Evolutionary conservation across 2,113 vertebrate species (phyloP).

Genomic region (Donacobius atricapilla): DNA sequence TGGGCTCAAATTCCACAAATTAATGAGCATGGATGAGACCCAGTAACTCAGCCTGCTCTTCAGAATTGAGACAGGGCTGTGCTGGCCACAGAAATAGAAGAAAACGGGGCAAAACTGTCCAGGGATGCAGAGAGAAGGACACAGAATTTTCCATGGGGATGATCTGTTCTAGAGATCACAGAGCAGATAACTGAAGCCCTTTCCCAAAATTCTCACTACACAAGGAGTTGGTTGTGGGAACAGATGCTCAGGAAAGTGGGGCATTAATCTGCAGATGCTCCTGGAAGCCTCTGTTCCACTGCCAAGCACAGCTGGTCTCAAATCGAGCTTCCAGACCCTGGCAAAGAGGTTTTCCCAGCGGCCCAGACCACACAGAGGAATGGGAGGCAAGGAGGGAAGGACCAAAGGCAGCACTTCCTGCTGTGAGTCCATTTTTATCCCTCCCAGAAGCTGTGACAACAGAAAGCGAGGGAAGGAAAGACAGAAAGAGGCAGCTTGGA

Average conservation of each 20-base stretch:
- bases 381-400: background rate
- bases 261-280: slow-evolving; percentile 64
- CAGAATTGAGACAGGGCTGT: background rate
- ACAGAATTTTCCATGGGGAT: background rate
- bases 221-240: slow-evolving; percentile 10
- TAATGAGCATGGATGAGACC: background rate
- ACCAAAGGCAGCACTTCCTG: background rate
- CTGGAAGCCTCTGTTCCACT: slow-evolving; percentile 19
- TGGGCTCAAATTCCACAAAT: background rate
- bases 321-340: background rate
- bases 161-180: background rate
- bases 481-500: background rate
- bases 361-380: background rate
- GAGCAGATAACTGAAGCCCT: background rate
- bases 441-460: background rate
- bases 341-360: slow-evolving; percentile 23
- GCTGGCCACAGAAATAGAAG: background rate
- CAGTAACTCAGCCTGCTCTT: background rate
- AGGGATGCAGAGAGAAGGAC: background rate
- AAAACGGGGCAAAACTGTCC: background rate
- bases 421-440: background rate
- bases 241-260: slow-evolving; percentile 55
- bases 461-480: background rate
- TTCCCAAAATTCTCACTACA: slow-evolving; percentile 41
- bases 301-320: slow-evolving; percentile 36